Base-by-base conservation (phyloP, 2,888 invertebrate species). In the Stenoptilia bipunctidactyla region DNA sequence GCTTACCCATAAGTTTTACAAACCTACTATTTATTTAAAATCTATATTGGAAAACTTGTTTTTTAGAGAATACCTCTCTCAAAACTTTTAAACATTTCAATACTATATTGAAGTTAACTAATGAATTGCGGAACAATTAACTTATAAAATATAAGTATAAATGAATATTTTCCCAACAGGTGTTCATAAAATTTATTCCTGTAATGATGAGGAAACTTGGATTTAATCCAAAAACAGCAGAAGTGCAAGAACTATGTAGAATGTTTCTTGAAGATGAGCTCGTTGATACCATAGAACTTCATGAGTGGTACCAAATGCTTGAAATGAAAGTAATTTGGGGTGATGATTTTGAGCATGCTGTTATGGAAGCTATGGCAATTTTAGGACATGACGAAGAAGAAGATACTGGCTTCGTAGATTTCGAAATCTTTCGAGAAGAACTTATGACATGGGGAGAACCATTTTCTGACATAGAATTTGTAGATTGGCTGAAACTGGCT, bases 291-390 rank as follows among this genome's bases (percentile, higher is more conserved):
- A 72, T 82, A 0, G 79, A 80, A 41, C 66, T 58, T 13, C 75
- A 75, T 42, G 80, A 82, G 45, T 82, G 63, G 59, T 51, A 69
- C 9, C 63, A 67, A 35, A 83, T 83, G 76, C 65, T 83, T n/a
- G 83, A 83, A 55, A 72, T 70, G 4, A 83, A 83, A 52, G 68
- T 77, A 54, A 53, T 43, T 12, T 69, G 66, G 73, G 79, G 77
- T 0, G 83, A 83, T 40, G 82, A 80, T 34, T 67, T 75, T 15
- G 83, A 83, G 45, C 15, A 52, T 1, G 72, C 51, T 0, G 61
- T 83, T 0, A 66, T 61, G 0, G 65, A 66, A 50, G 77, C 80
- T 0, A 68, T 82, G 39, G 64, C 61, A n/a, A 66, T 65, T 8
- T 50, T 83, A 41, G 62, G 64, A 0, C 72, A 82, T 10, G 83